These are phyloP conservation scores for Pheosia gnoma DNA, from an alignment of 2,888 invertebrate species.

Conservation along the genomic window DNA sequence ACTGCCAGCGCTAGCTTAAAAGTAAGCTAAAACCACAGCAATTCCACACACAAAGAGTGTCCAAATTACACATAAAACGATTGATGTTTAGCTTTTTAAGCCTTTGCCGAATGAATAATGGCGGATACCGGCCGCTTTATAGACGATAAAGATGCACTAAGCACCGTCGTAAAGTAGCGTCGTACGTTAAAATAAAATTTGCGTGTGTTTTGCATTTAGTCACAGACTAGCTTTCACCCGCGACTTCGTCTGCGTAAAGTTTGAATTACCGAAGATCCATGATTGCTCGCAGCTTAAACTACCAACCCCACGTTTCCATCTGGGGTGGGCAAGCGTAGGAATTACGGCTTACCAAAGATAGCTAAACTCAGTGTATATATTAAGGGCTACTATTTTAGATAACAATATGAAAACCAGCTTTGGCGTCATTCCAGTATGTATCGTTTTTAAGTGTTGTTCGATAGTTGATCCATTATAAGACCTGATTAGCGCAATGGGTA, in stretches of 20 bases:
- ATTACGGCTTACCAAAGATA: too few relatives aligned
- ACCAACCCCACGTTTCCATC: not conserved
- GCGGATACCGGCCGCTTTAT: conserved; percentile 58
- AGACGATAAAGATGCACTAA: conserved; percentile 53
- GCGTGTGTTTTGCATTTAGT: conserved; percentile 32
- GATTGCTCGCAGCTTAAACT: not conserved
- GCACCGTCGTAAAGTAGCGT: not conserved
- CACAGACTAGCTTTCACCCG: not conserved
- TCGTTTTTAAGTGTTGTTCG: too few relatives aligned
- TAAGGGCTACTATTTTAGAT: too few relatives aligned
- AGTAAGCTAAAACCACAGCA: not conserved
- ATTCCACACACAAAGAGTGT: not conserved
- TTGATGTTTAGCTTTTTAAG: conserved; percentile 40
- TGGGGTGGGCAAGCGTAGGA: too few relatives aligned
- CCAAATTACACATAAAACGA: conserved; percentile 39
- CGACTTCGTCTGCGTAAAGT: not conserved
- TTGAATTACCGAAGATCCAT: too few relatives aligned
- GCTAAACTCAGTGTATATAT: too few relatives aligned
- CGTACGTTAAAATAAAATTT: conserved; percentile 1
- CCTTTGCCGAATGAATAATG: conserved; percentile 42
- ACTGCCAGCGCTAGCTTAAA: not conserved
- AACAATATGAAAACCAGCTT: too few relatives aligned
- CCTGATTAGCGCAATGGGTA: too few relatives aligned
- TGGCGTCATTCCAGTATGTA: too few relatives aligned
- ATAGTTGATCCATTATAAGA: too few relatives aligned